phyloP scores from a whole-genome alignment of 2,888 invertebrate species.

The Teleogryllus oceanicus region DNA sequence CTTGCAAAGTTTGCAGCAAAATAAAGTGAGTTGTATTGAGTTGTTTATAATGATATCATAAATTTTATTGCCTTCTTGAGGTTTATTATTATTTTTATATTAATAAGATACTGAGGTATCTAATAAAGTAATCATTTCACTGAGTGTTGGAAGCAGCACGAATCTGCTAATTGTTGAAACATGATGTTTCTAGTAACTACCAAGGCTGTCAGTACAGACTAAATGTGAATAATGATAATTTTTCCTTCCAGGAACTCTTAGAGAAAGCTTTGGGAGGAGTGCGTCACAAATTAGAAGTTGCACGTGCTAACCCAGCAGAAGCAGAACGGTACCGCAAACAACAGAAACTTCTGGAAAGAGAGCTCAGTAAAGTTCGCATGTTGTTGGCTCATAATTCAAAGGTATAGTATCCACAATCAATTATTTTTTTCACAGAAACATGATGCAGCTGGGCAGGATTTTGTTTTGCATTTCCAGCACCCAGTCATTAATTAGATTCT shows the following conservation, averaged over 20 bases:
- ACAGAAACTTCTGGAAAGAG: constrained; percentile 68
- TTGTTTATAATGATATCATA: not conserved
- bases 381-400: constrained; percentile 88
- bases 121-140: no score
- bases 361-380: constrained; percentile 77
- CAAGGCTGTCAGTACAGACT: not conserved
- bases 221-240: constrained; percentile 12
- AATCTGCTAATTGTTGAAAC: no score
- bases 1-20: constrained; percentile 68
- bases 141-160: no score
- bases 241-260: constrained; percentile 55
- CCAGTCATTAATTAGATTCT: no score
- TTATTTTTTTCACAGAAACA: no score
- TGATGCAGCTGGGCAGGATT: no score
- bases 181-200: not conserved
- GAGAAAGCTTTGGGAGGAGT: constrained; percentile 65
- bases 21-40: constrained; percentile 54
- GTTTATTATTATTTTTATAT: not conserved
- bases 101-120: not conserved
- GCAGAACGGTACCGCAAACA: constrained; percentile 67
- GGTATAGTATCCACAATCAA: constrained; percentile 54
- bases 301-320: constrained; percentile 56
- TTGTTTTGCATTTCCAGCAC: no score
- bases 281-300: constrained; percentile 58
- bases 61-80: not conserved